Evolutionary conservation across 2,888 invertebrate genomes (phyloP).

Genomic region (Clepsis dumicolana): DNA sequence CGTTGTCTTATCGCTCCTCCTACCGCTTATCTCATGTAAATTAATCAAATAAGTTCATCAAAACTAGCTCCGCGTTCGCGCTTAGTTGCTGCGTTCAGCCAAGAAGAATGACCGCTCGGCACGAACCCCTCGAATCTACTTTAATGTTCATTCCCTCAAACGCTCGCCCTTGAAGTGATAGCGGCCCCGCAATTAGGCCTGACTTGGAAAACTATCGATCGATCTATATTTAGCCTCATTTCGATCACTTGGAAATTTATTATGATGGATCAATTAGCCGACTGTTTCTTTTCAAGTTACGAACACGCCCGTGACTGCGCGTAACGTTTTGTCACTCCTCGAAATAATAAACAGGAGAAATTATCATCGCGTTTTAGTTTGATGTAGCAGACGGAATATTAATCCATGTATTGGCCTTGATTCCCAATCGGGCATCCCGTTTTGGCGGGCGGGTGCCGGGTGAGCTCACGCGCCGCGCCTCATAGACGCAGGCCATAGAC

Average conservation of each 20-base stretch:
- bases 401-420: conserved; percentile 79
- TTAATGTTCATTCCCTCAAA: conserved; percentile 49
- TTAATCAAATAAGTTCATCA: conserved; percentile 37
- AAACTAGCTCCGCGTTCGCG: conserved; percentile 8
- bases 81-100: conserved; percentile 45
- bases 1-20: conserved; percentile 33
- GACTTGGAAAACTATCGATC: conserved; percentile 64
- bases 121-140: conserved; percentile 60
- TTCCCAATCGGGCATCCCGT: conserved; percentile 79
- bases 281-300: conserved; percentile 37
- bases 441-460: conserved; percentile 71
- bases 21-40: conserved; percentile 28
- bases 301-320: conserved; percentile 11
- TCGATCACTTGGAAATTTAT: conserved; percentile 54
- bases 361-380: conserved; percentile 76
- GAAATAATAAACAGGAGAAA: conserved; percentile 76
- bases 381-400: conserved; percentile 73
- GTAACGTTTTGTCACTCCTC: conserved; percentile 45
- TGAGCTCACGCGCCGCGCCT: conserved; percentile 76
- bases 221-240: conserved; percentile 59
- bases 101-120: conserved; percentile 56
- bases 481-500: conserved; percentile 56
- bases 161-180: conserved; percentile 58
- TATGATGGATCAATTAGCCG: conserved; percentile 38
- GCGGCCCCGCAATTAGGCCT: conserved; percentile 53